phyloP scores from a whole-genome alignment of 2,888 invertebrate species.

The Ormia ochracea region DNA sequence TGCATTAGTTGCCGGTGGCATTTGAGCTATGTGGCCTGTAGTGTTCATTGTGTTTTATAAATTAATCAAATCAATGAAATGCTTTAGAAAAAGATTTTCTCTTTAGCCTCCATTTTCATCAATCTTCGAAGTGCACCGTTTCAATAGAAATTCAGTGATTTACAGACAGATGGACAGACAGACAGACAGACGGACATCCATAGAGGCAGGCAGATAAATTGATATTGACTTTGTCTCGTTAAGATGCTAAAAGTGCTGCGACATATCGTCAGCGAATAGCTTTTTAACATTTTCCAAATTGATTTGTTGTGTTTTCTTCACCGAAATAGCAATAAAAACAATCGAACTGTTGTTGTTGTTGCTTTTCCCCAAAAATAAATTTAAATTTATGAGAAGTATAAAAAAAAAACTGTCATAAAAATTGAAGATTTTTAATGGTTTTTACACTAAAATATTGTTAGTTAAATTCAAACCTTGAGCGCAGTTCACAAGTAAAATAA shows the following conservation, averaged over 20 bases:
- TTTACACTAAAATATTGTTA: neutral
- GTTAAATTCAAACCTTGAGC: neutral
- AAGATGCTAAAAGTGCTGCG: neutral
- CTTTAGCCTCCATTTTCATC: no score
- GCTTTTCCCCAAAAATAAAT: no score
- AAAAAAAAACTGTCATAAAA: conserved; percentile 14
- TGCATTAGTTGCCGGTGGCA: no score
- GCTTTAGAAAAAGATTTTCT: no score
- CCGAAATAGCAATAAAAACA: neutral
- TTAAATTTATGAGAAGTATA: conserved; percentile 19
- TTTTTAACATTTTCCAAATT: conserved; percentile 26
- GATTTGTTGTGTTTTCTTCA: conserved; percentile 24
- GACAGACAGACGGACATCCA: neutral
- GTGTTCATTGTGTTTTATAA: no score
- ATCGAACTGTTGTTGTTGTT: neutral
- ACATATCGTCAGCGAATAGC: neutral
- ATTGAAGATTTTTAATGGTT: neutral
- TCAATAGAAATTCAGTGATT: no score
- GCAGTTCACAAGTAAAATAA: neutral
- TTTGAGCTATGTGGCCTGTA: no score
- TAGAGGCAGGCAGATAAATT: neutral
- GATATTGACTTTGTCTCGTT: neutral
- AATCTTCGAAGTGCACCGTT: no score
- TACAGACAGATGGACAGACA: no score
- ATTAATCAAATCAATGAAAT: no score